phyloP scores from a whole-genome alignment of 2,797 vertebrate genomes.

The Pipistrellus nathusii region DNA sequence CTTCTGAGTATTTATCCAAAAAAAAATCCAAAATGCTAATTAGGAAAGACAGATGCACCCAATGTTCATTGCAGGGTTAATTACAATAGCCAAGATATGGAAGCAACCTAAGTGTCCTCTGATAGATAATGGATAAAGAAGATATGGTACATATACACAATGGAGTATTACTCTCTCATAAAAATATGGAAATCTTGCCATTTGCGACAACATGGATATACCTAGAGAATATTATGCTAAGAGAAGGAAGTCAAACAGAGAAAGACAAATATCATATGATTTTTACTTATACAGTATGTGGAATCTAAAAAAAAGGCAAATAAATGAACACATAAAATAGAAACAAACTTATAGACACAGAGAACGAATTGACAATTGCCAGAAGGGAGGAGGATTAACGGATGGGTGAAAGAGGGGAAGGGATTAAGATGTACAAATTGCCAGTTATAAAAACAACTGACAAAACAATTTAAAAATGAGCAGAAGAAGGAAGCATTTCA shows the following conservation, averaged over 20 bases:
- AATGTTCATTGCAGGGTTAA: not conserved
- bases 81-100: not conserved
- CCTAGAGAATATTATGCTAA: not conserved
- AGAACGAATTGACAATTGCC: not conserved
- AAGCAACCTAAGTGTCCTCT: not conserved
- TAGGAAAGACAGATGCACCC: not conserved
- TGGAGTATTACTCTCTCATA: not conserved
- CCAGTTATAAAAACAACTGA: not conserved
- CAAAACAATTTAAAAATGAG: constrained; percentile 17
- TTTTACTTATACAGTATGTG: not conserved
- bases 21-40: not conserved
- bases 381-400: not conserved
- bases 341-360: not conserved
- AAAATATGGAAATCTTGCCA: not conserved
- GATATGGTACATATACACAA: not conserved
- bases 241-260: not conserved
- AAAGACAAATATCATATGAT: not conserved
- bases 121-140: not conserved
- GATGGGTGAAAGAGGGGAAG: not conserved
- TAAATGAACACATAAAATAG: not conserved
- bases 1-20: not conserved
- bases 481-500: not conserved
- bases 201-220: not conserved
- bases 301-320: not conserved
- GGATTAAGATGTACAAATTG: not conserved